Conservation (phyloP, 2,888 invertebrate species). For the Osedax frankpressi region DNA sequence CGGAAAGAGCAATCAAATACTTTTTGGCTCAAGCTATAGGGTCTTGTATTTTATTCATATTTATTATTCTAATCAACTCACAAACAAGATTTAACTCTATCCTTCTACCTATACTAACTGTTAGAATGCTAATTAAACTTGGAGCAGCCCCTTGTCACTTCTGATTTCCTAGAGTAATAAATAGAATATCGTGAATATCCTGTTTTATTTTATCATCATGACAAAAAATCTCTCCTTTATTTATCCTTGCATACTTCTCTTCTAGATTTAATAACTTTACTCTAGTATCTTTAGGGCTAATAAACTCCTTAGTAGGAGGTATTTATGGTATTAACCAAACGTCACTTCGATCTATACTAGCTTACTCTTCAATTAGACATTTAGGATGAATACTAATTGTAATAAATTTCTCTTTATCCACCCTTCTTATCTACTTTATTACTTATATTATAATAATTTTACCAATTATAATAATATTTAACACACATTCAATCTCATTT, state of each 20-base stretch:
- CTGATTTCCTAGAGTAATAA: constrained; percentile 27
- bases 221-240: constrained; percentile 24
- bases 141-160: constrained; percentile 25
- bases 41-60: constrained; percentile 21
- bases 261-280: not conserved
- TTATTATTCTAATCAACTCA: constrained; percentile 9
- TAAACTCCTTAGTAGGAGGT: constrained; percentile 23
- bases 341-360: constrained; percentile 24
- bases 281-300: not conserved
- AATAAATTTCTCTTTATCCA: not conserved
- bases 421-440: constrained; percentile 17
- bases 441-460: constrained; percentile 16
- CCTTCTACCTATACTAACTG: not conserved
- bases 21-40: constrained; percentile 26
- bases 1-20: constrained; percentile 28
- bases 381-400: constrained; percentile 26
- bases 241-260: constrained; percentile 15
- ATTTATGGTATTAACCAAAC: constrained; percentile 24
- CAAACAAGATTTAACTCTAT: not conserved
- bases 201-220: constrained; percentile 23
- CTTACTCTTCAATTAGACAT: constrained; percentile 29
- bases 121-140: constrained; percentile 24
- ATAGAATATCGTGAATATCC: constrained; percentile 17
- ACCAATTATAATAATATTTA: constrained; percentile 16
- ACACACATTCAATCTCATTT: not conserved